phyloP scores from a whole-genome alignment of 53 echinoderm and acorn worm genomes.

The Echinarachnius parma region DNA sequence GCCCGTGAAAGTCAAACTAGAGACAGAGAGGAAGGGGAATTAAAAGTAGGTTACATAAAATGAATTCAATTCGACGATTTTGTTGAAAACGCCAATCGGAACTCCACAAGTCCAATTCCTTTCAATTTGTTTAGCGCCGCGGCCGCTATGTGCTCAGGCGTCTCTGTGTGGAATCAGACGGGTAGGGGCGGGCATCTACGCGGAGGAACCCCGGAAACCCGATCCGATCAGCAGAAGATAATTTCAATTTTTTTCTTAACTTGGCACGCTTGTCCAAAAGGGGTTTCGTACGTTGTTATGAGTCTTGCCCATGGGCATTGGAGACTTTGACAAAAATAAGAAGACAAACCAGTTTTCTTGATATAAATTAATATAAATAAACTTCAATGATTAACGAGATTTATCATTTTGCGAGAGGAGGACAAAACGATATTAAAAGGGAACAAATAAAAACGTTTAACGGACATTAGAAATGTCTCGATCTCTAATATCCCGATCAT shows the following conservation, averaged over 20 bases:
- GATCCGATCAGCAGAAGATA: conserved; percentile 18
- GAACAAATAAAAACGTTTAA: no score
- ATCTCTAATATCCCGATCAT: no score
- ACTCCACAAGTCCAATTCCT: conserved; percentile 13
- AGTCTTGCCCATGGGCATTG: conserved; percentile 2
- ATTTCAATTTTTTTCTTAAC: conserved; percentile 42
- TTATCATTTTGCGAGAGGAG: neutral
- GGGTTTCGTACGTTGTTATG: conserved; percentile 42
- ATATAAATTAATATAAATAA: no score
- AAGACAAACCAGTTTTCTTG: neutral
- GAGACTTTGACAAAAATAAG: conserved; percentile 22
- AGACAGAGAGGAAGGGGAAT: no score
- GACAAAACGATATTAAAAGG: no score
- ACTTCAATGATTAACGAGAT: no score
- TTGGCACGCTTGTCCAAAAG: conserved; percentile 49
- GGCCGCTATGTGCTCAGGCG: conserved; percentile 43
- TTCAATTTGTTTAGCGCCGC: conserved; percentile 40
- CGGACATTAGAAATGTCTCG: no score
- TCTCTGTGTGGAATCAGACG: conserved; percentile 38
- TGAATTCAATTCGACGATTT: neutral
- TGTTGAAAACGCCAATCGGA: no score
- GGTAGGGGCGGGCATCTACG: no score
- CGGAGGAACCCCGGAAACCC: conserved; percentile 9
- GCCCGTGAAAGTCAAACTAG: no score
- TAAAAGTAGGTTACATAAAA: no score